Conservation (phyloP, 2,888 invertebrate genomes). For the Lydus trimaculatus region DNA sequence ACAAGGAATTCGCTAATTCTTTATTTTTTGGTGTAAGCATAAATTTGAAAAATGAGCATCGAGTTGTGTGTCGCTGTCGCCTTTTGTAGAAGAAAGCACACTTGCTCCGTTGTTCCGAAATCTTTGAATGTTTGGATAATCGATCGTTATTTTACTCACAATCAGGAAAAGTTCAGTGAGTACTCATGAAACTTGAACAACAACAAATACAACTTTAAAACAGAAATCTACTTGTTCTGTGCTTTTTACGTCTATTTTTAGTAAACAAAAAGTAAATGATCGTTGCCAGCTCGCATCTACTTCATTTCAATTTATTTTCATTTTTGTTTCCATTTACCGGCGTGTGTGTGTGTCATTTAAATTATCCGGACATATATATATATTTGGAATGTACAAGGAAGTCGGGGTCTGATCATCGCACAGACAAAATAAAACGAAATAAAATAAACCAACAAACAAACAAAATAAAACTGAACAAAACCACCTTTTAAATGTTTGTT, state of each 20-base stretch:
- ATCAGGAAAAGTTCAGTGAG: too few relatives aligned
- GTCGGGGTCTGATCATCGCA: not conserved
- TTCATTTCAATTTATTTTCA: not conserved
- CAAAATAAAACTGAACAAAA: not conserved
- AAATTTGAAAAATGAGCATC: too few relatives aligned
- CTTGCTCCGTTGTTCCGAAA: too few relatives aligned
- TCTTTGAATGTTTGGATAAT: too few relatives aligned
- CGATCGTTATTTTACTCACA: too few relatives aligned
- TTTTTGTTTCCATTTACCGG: slow-evolving; percentile 6
- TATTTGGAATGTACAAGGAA: slow-evolving; percentile 13
- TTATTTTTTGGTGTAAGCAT: too few relatives aligned
- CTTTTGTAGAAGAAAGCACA: too few relatives aligned
- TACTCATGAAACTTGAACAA: too few relatives aligned
- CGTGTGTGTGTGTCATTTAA: slow-evolving; percentile 6
- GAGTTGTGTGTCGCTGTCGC: too few relatives aligned
- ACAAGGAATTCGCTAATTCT: too few relatives aligned
- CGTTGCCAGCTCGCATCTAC: not conserved
- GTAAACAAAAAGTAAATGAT: not conserved
- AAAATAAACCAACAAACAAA: too few relatives aligned
- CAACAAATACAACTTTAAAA: too few relatives aligned
- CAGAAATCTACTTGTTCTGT: not conserved
- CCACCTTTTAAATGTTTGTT: not conserved
- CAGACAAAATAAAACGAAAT: not conserved
- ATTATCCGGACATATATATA: slow-evolving; percentile 13
- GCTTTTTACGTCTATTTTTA: not conserved